These are phyloP conservation scores for Deroplatys truncata DNA, from an alignment of 2,888 invertebrate genomes.

Conservation along the genomic window DNA sequence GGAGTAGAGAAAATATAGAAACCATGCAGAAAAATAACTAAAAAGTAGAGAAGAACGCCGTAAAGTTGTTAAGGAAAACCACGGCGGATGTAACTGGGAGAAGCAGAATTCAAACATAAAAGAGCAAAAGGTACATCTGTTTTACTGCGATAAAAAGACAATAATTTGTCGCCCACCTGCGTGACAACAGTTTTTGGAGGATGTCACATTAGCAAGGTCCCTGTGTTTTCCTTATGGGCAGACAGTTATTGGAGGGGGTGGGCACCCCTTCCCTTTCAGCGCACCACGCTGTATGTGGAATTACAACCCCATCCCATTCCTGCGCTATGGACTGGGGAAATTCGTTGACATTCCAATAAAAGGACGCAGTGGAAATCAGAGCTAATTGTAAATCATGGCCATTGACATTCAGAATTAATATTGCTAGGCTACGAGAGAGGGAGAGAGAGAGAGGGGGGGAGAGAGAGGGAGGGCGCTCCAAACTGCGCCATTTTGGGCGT, in stretches of 20 bases:
- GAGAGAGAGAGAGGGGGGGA: too few relatives aligned
- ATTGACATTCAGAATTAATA: conserved; percentile 1
- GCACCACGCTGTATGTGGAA: not conserved
- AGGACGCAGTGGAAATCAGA: not conserved
- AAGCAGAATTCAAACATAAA: too few relatives aligned
- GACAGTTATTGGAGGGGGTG: not conserved
- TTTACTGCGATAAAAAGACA: too few relatives aligned
- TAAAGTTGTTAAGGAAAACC: too few relatives aligned
- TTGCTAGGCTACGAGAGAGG: not conserved
- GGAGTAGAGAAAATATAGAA: too few relatives aligned
- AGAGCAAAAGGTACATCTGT: too few relatives aligned
- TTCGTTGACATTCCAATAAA: not conserved
- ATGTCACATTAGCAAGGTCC: not conserved
- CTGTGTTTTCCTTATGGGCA: not conserved
- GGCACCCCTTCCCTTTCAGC: too few relatives aligned
- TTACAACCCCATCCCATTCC: not conserved
- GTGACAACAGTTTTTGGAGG: too few relatives aligned
- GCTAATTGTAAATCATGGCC: conserved; percentile 13
- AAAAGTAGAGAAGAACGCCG: too few relatives aligned
- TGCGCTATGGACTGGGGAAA: not conserved
- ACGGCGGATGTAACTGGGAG: too few relatives aligned
- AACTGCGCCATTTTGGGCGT: not conserved
- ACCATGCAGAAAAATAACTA: too few relatives aligned
- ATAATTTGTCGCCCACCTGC: too few relatives aligned
- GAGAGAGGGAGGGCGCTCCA: not conserved